Evolutionary conservation across 1,140 invertebrate species (phyloP).

Genomic region (Habropoda laboriosa): DNA sequence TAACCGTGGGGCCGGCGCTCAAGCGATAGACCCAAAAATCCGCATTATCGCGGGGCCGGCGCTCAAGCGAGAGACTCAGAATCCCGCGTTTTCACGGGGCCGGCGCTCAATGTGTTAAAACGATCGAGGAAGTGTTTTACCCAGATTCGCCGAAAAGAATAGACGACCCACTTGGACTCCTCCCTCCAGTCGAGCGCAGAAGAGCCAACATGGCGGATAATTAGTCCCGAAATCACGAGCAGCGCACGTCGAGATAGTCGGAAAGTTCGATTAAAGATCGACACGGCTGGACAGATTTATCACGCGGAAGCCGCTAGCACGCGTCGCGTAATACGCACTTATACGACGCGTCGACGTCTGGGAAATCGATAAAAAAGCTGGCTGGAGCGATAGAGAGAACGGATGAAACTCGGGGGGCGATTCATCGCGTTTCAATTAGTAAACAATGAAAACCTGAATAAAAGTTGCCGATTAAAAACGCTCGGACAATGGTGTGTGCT

Average conservation of each 20-base stretch:
- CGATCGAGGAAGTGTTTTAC: too few species aligned
- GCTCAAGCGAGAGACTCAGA: too few species aligned
- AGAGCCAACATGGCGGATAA: not conserved
- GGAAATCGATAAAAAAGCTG: conserved; percentile 17
- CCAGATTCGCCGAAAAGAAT: too few species aligned
- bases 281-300: conserved; percentile 10
- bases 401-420: not conserved
- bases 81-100: too few species aligned
- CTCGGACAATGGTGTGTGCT: too few species aligned
- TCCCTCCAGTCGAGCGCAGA: too few species aligned
- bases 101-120: too few species aligned
- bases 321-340: conserved; percentile 22
- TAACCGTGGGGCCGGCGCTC: too few species aligned
- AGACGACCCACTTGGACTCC: too few species aligned
- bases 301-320: not conserved
- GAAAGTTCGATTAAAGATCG: not conserved
- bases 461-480: conserved; percentile 5
- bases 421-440: not conserved
- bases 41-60: too few species aligned
- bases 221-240: not conserved
- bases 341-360: not conserved
- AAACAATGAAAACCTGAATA: conserved; percentile 11
- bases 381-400: too few species aligned
- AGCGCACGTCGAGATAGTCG: not conserved
- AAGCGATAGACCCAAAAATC: too few species aligned